Percentiles rank a stretch among this genome's conserved stretches.
Conservation (phyloP, 53 echinoderm and acorn worm species). For the Mesocentrotus franciscanus region DNA sequence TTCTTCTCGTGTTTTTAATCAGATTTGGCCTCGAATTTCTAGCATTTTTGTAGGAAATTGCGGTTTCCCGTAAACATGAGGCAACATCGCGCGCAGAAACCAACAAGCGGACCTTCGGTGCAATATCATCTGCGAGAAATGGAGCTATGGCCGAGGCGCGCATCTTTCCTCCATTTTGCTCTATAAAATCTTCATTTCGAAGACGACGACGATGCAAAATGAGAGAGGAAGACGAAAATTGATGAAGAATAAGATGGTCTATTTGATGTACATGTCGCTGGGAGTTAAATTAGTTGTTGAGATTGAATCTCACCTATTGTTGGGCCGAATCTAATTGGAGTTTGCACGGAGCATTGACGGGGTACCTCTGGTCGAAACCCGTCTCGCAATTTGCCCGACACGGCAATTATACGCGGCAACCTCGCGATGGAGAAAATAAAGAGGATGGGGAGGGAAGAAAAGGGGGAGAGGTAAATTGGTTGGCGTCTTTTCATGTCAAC, state of each 20-base stretch:
- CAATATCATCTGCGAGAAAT: not conserved
- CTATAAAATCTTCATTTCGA: not conserved
- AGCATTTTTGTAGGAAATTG: constrained; percentile 40
- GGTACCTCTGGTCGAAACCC: not conserved
- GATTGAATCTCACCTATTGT: constrained; percentile 44
- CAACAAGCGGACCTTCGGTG: not conserved
- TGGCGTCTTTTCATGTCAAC: constrained; percentile 35
- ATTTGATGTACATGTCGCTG: constrained; percentile 52
- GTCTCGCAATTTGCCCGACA: constrained; percentile 25
- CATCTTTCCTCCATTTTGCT: not conserved
- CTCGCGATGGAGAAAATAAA: not conserved
- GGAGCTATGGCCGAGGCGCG: too few species aligned
- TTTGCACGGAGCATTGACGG: constrained; percentile 21
- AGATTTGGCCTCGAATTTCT: constrained; percentile 53
- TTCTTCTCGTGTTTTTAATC: constrained; percentile 45
- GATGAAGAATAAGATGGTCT: constrained; percentile 40
- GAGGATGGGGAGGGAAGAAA: not conserved
- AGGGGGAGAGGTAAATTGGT: not conserved
- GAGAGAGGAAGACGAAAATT: constrained; percentile 27
- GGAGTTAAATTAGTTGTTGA: constrained; percentile 58
- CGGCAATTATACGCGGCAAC: constrained; percentile 12
- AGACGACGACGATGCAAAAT: constrained; percentile 37
- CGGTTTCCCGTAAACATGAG: constrained; percentile 29
- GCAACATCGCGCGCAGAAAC: not conserved
- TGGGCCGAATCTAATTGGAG: constrained; percentile 20